Conservation (phyloP, 2,888 invertebrate genomes). For the Volucella inanis region DNA sequence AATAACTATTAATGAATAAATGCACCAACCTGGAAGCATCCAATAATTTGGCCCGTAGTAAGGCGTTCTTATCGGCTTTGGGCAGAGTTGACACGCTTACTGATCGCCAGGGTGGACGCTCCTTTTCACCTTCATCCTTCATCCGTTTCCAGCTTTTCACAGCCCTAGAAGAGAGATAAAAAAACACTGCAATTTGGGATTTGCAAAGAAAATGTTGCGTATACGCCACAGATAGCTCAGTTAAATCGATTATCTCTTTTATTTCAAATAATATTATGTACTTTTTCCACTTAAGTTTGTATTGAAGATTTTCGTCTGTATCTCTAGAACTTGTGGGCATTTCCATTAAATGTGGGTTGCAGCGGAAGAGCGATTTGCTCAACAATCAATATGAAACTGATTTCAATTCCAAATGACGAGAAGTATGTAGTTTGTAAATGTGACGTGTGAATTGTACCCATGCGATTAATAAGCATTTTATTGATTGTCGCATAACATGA, state of each 20-base stretch:
- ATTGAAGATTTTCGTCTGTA: slow-evolving; percentile 34
- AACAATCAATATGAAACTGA: slow-evolving; percentile 43
- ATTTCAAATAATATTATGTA: slow-evolving; percentile 11
- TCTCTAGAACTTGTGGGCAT: slow-evolving; percentile 14
- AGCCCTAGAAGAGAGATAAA: slow-evolving; percentile 75
- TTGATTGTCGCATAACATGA: slow-evolving; percentile 59
- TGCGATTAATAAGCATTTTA: slow-evolving; percentile 41
- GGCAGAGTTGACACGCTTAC: slow-evolving; percentile 81
- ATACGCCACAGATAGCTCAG: slow-evolving; percentile 15
- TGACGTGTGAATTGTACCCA: slow-evolving; percentile 55
- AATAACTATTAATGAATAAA: too few species aligned
- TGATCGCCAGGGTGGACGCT: slow-evolving; percentile 82
- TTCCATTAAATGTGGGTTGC: slow-evolving; percentile 19
- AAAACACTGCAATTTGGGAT: background rate
- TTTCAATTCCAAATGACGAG: background rate
- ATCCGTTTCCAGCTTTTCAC: slow-evolving; percentile 81
- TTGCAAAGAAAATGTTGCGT: slow-evolving; percentile 7
- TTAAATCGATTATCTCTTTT: background rate
- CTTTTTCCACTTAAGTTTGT: slow-evolving; percentile 68
- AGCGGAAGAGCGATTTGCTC: background rate
- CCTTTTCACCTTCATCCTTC: slow-evolving; percentile 81
- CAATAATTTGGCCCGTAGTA: slow-evolving; percentile 81
- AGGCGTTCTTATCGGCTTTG: slow-evolving; percentile 82
- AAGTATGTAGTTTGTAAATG: slow-evolving; percentile 1
- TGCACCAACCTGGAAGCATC: slow-evolving; percentile 81